Evolutionary conservation across 2,797 vertebrate genomes (phyloP), one percentile per base, ranked within the genome.

Genomic region (Sebastes oblongus): DNA sequence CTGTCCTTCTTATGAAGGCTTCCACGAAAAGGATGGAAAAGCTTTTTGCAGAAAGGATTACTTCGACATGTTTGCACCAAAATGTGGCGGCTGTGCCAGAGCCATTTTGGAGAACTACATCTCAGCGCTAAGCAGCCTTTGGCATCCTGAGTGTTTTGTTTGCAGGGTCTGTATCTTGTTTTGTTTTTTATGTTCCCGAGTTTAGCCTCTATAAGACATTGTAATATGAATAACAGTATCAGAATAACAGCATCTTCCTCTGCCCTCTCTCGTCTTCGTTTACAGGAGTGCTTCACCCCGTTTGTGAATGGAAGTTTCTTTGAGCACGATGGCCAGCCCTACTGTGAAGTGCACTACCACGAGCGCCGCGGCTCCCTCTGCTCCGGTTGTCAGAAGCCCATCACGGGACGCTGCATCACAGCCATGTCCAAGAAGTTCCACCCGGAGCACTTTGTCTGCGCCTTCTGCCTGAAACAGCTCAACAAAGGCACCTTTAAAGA

Each of bases 401-500:
- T 99, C 95, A 99, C 98, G 0, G 98, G 98, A 80, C 98, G 98
- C 92, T 99, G 98, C 87, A 99, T 99, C 95, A 99, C 98, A 0
- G 98, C 98, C 77, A 99, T 99, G 98, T 92, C 96, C 90, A 98
- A 97, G 96, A 99, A 99, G 94, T 99, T 99, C 89, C 98, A 99
- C 93, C 98, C 98, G 0, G 98, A 99, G 96, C 98, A 99, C 93
- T 99, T 99, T 64, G 98, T 98, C 88, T 99, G 98, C 58, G 98
- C 98, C 95, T 99, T 99, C 94, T 99, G 98, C 92, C 97, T 99
- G 91, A 99, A 99, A 90, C 98, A 99, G 85, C 98, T 99, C 89
- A 99, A 99, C 96, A 99, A 99, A 95, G 98, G 98, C 94, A 99
- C 98, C 89, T 99, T 99, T 93, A 99, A 99, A 92, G 98, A 99